Conservation (phyloP, 2,888 invertebrate species). For the Euphydryas editha region DNA sequence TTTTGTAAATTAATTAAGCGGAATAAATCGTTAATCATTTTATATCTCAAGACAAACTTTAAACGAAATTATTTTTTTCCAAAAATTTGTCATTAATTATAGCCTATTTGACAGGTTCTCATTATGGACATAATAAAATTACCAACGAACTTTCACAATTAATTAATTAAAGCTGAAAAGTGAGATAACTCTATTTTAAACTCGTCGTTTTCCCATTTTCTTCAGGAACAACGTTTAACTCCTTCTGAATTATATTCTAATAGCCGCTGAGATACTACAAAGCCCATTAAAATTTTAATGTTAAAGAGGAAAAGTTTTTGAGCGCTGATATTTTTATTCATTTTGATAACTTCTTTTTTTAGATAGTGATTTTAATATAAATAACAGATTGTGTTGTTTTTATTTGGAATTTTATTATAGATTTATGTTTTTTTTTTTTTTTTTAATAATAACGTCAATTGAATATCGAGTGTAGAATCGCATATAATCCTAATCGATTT, state of each 20-base stretch:
- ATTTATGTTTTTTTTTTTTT: too few relatives aligned
- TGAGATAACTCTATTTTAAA: slow-evolving; percentile 31
- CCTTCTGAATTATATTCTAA: slow-evolving; percentile 29
- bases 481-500: too few relatives aligned
- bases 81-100: slow-evolving; percentile 28
- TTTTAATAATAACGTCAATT: too few relatives aligned
- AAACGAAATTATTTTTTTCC: slow-evolving; percentile 2
- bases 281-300: slow-evolving; percentile 18
- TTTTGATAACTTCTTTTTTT: not conserved
- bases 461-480: too few relatives aligned
- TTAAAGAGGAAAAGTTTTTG: slow-evolving; percentile 25
- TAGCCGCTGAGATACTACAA: slow-evolving; percentile 26
- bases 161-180: slow-evolving; percentile 39
- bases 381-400: not conserved
- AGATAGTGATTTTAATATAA: not conserved
- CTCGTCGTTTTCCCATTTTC: slow-evolving; percentile 19
- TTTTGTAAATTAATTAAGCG: not conserved
- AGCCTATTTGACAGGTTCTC: slow-evolving; percentile 30
- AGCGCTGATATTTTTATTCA: not conserved
- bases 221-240: slow-evolving; percentile 19
- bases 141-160: slow-evolving; percentile 31
- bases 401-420: too few relatives aligned
- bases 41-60: not conserved
- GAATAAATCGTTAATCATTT: slow-evolving; percentile 5
- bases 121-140: slow-evolving; percentile 34